Base-by-base conservation (phyloP, 2,888 invertebrate species). In the Callimorpha dominula region DNA sequence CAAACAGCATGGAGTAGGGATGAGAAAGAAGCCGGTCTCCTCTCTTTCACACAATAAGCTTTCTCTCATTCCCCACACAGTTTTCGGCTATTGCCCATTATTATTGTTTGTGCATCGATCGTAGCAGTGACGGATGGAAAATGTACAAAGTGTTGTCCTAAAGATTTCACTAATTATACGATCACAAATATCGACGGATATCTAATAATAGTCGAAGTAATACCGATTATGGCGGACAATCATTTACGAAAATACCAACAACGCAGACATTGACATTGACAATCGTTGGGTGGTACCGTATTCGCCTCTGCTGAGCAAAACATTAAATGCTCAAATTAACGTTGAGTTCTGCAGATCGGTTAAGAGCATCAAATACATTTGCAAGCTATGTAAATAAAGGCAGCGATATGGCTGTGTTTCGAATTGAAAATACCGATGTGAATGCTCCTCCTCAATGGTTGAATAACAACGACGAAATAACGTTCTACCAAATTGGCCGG, bases 281-380 rank as follows among this genome's bases (percentile, higher is more conserved):
- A 49, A 49, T 49, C 69, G 69, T 77, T 77, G 76, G 81, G 71
- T 73, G 40, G 73, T 70, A 8, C 49, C 49, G 12, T 49, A 70
- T 65, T 68, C 46, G 1, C 70, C 73, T 40, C 17, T 74, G 6
- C 68, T 74, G 8, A 52, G 31, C 11, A 74, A 64, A 49, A 76
- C 69, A n/a, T 73, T 20, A 12, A 50, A 76, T 14, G 65, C 71
- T 50, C 73, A 76, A 17, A 65, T 73, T 1, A 78, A 78, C n/a
- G 73, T 73, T 52, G 73, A 78, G 15, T 63, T 20, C n/a, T 78
- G 75, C 70, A 65, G 66, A 75, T 73, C 75, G 0, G 75, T 75
- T n/a, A 70, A 78, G 65, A 65, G 68, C 0, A 75, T 78, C 15
- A 75, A 75, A 70, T 75, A 63, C 49, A 49, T 49, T 49, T 49